Conservation (phyloP, 2,888 invertebrate species). For the Hirtodrosophila confusa region DNA sequence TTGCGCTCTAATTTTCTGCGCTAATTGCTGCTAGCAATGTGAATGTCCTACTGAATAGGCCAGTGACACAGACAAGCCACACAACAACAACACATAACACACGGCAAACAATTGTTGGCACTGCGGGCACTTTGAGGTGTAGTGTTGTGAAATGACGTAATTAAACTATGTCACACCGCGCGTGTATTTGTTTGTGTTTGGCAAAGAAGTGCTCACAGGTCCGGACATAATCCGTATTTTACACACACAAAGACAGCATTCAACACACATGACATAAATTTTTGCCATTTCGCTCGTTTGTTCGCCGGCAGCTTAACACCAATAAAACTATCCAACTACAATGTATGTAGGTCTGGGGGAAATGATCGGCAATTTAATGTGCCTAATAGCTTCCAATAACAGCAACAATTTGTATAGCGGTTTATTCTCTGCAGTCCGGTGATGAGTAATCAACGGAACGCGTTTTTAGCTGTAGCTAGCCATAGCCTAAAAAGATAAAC, state of each 20-base stretch:
- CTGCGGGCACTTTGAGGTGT: slow-evolving; percentile 26
- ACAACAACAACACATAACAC: slow-evolving; percentile 7
- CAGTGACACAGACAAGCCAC: slow-evolving; percentile 49
- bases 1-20: slow-evolving; percentile 44
- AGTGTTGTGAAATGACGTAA: slow-evolving; percentile 70
- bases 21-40: slow-evolving; percentile 58
- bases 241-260: slow-evolving; percentile 18
- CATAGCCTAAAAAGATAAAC: slow-evolving; percentile 46
- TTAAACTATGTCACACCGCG: slow-evolving; percentile 60
- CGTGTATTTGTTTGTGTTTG: slow-evolving; percentile 41
- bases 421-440: slow-evolving; percentile 39
- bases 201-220: slow-evolving; percentile 24
- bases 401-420: slow-evolving; percentile 54
- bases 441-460: slow-evolving; percentile 61
- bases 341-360: slow-evolving; percentile 45
- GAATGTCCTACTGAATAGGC: slow-evolving; percentile 71
- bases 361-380: slow-evolving; percentile 59
- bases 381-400: slow-evolving; percentile 52
- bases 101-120: slow-evolving; percentile 23
- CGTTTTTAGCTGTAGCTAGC: slow-evolving; percentile 18
- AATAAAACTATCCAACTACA: slow-evolving; percentile 48
- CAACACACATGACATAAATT: slow-evolving; percentile 59
- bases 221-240: slow-evolving; percentile 51
- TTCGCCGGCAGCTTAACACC: slow-evolving; percentile 61
- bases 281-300: slow-evolving; percentile 50